Conservation (phyloP, 2,113 vertebrate genomes). For the Sciurus niger region DNA sequence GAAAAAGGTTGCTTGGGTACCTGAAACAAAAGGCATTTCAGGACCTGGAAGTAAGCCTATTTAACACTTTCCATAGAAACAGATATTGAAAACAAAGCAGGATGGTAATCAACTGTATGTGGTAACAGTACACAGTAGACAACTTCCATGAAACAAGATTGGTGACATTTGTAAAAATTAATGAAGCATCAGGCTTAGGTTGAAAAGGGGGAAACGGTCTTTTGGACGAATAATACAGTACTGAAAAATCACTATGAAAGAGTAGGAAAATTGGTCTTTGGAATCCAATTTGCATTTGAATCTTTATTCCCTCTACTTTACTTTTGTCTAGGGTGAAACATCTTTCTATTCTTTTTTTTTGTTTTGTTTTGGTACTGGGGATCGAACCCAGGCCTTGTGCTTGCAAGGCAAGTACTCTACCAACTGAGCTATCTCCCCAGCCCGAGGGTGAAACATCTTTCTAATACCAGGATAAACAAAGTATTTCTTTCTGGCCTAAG, state of each 20-base stretch:
- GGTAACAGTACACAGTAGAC: background rate
- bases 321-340: constrained; percentile 19
- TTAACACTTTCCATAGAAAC: background rate
- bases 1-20: constrained; percentile 58
- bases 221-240: background rate
- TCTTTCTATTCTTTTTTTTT: too few relatives aligned
- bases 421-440: too few relatives aligned
- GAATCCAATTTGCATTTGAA: constrained; percentile 60
- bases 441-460: background rate
- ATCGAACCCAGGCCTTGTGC: too few relatives aligned
- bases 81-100: background rate
- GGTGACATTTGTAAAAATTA: constrained; percentile 43
- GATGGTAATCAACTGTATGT: background rate
- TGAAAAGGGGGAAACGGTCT: background rate
- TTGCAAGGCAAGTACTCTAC: too few relatives aligned
- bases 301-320: constrained; percentile 53
- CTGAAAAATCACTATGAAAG: background rate
- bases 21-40: constrained; percentile 58
- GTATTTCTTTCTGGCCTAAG: background rate
- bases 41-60: constrained; percentile 18
- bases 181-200: background rate
- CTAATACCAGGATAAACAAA: background rate
- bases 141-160: background rate
- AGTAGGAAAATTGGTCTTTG: background rate
- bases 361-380: too few relatives aligned